Percentiles rank a stretch among this genome's conserved stretches.
These are phyloP conservation scores for Drosophila pseudoobscura DNA, from an alignment of 1,140 invertebrate species.

Conservation along the genomic window DNA sequence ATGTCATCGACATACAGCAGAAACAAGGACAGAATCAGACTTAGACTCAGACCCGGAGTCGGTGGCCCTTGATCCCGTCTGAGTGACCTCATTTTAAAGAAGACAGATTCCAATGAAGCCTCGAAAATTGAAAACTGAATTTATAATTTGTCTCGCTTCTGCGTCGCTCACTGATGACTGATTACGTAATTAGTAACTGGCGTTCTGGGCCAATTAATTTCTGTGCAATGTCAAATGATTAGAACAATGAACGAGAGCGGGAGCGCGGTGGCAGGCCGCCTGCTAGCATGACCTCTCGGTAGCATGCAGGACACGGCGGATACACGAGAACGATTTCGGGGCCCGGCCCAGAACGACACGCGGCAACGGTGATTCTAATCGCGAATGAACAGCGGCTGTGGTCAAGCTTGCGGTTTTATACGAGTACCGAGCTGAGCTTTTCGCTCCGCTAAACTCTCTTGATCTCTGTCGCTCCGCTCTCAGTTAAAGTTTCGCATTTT, in stretches of 20 bases:
- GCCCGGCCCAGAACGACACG: conserved; percentile 38
- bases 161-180: conserved; percentile 4
- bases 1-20: conserved; percentile 32
- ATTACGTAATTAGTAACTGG: conserved; percentile 44
- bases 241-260: conserved; percentile 25
- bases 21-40: conserved; percentile 10
- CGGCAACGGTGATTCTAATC: conserved; percentile 68
- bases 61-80: too few relatives aligned
- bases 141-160: conserved; percentile 2
- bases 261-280: too few relatives aligned
- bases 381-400: conserved; percentile 69
- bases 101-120: too few relatives aligned
- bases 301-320: conserved; percentile 46
- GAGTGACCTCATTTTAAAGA: too few relatives aligned
- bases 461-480: not conserved
- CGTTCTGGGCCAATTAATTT: conserved; percentile 53
- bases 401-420: conserved; percentile 82
- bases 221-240: conserved; percentile 43
- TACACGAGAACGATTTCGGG: conserved; percentile 12
- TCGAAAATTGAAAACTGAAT: not conserved
- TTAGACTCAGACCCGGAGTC: not conserved
- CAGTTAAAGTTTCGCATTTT: too few relatives aligned
- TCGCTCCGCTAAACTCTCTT: conserved; percentile 23
- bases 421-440: conserved; percentile 55
- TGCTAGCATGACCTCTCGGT: conserved; percentile 14